Conservation (phyloP, 2,888 invertebrate species). For the Lithosia quadra region DNA sequence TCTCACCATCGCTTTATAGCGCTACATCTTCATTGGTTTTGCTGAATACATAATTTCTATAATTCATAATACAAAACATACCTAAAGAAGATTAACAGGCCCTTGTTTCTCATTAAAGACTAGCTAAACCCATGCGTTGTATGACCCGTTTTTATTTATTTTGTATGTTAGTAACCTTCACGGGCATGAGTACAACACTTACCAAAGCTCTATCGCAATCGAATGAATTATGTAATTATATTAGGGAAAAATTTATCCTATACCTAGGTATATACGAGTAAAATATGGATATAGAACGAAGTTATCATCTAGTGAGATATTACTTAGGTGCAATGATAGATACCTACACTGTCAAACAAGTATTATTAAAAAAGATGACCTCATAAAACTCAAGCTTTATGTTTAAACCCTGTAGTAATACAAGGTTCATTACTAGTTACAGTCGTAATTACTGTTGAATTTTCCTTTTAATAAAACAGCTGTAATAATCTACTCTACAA, state of each 20-base stretch:
- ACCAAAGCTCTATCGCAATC: not conserved
- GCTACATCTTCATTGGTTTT: not conserved
- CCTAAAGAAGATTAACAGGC: not conserved
- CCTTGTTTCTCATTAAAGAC: not conserved
- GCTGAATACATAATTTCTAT: not conserved
- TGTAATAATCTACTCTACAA: not conserved
- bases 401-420: not conserved
- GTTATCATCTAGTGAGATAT: not conserved
- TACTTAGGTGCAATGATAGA: not conserved
- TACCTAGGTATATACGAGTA: not conserved
- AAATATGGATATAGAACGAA: not conserved
- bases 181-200: not conserved
- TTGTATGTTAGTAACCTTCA: not conserved
- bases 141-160: not conserved
- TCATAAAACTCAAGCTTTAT: not conserved
- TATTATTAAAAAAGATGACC: not conserved
- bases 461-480: slow-evolving; percentile 1
- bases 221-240: not conserved
- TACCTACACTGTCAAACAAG: not conserved
- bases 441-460: not conserved
- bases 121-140: not conserved
- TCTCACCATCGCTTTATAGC: not conserved
- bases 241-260: not conserved
- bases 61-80: too few species aligned
- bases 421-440: not conserved